Conservation (phyloP, 2,113 vertebrate species). For the Cygnus buccinator region DNA sequence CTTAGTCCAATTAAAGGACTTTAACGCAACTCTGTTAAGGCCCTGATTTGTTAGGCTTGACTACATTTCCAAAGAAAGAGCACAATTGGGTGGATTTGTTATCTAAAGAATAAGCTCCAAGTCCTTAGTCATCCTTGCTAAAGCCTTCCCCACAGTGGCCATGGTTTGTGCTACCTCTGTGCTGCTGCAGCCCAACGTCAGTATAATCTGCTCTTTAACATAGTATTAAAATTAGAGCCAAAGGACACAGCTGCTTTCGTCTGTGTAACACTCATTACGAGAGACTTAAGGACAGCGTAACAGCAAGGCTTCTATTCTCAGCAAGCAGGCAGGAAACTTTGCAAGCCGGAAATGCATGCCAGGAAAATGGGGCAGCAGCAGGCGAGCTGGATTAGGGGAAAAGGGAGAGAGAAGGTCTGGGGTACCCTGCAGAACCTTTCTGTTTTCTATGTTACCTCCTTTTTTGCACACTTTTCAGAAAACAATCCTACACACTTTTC, state of each 20-base stretch:
- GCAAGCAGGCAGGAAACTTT: neutral
- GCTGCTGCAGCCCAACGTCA: neutral
- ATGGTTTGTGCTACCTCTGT: conserved; percentile 17
- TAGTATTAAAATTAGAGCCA: conserved; percentile 62
- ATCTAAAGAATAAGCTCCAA: conserved; percentile 48
- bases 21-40: conserved; percentile 20
- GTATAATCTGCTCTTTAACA: conserved; percentile 64
- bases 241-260: conserved; percentile 65
- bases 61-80: conserved; percentile 38
- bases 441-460: neutral
- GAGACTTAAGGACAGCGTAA: conserved; percentile 51
- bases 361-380: conserved; percentile 51
- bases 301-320: conserved; percentile 63
- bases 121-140: conserved; percentile 65
- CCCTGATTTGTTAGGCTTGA: conserved; percentile 51
- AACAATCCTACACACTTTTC: neutral
- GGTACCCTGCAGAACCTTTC: neutral
- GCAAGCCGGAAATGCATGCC: conserved; percentile 57
- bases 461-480: neutral
- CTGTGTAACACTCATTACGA: conserved; percentile 48
- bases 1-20: conserved; percentile 70
- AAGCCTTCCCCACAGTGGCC: conserved; percentile 43
- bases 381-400: conserved; percentile 35
- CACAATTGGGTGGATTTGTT: conserved; percentile 61
- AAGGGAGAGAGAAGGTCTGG: neutral